Evolutionary conservation across 2,888 invertebrate genomes (phyloP).

Genomic region (Tenthredo scrophulariae): DNA sequence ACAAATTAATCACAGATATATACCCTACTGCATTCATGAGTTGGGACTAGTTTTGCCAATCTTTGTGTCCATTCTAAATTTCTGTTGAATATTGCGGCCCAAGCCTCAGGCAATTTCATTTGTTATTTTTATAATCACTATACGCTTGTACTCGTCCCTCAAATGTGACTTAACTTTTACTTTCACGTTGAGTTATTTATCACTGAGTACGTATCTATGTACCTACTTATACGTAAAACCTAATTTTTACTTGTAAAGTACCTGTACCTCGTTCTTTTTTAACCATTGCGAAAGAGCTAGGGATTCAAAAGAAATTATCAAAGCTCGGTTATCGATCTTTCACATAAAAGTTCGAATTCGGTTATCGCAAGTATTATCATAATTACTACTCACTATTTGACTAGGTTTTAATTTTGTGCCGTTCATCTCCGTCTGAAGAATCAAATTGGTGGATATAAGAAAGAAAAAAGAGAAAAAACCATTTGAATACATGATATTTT

Average conservation of each 20-base stretch:
- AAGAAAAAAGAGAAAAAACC: neutral
- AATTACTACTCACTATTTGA: neutral
- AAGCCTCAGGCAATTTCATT: slow-evolving; percentile 28
- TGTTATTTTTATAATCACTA: slow-evolving; percentile 17
- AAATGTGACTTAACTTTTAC: slow-evolving; percentile 45
- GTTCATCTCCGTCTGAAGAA: neutral
- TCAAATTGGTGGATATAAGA: neutral
- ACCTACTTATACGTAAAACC: neutral
- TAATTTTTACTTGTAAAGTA: neutral
- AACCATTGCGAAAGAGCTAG: neutral
- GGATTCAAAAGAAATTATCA: neutral
- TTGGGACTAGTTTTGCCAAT: slow-evolving; percentile 35
- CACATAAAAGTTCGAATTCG: neutral
- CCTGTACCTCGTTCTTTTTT: neutral
- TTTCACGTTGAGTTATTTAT: slow-evolving; percentile 40
- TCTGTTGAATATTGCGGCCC: slow-evolving; percentile 2
- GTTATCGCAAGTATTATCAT: neutral
- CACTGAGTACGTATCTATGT: neutral
- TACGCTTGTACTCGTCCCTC: slow-evolving; percentile 37
- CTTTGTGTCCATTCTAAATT: slow-evolving; percentile 29
- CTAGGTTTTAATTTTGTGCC: neutral
- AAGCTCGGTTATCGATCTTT: neutral
- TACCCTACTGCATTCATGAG: neutral
- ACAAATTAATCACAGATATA: neutral
- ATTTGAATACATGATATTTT: neutral